These are phyloP conservation scores for Rhinolophus sinicus DNA, from an alignment of 2,113 vertebrate genomes.

Conservation along the genomic window DNA sequence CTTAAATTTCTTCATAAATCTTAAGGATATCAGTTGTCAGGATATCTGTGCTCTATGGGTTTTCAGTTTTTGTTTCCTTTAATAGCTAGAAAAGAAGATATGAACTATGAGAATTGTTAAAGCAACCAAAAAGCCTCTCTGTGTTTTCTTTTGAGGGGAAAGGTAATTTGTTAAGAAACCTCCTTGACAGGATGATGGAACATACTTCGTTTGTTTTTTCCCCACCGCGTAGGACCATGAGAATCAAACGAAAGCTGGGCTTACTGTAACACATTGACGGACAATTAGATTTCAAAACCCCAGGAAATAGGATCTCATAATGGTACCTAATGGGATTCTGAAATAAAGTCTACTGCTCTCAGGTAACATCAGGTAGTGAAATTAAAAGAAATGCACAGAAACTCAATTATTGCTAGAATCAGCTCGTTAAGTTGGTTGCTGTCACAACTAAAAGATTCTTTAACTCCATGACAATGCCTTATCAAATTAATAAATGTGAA, in stretches of 20 bases:
- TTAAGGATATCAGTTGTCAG: slow-evolving; percentile 71
- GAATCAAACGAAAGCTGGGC: slow-evolving; percentile 88
- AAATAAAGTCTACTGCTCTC: slow-evolving; percentile 83
- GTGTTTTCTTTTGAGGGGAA: slow-evolving; percentile 90
- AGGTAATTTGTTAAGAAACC: slow-evolving; percentile 94
- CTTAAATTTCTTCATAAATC: slow-evolving; percentile 75
- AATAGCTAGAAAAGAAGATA: slow-evolving; percentile 85
- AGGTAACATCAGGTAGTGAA: slow-evolving; percentile 81
- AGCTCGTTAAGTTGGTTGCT: slow-evolving; percentile 67
- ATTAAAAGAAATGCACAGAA: slow-evolving; percentile 85
- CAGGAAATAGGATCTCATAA: slow-evolving; percentile 85
- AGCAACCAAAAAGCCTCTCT: slow-evolving; percentile 87
- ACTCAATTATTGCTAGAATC: slow-evolving; percentile 81
- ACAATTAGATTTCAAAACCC: slow-evolving; percentile 87
- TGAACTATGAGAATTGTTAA: slow-evolving; percentile 86
- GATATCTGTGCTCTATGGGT: slow-evolving; percentile 65
- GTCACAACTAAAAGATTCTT: slow-evolving; percentile 76
- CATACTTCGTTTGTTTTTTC: slow-evolving; percentile 88
- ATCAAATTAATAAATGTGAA: slow-evolving; percentile 82
- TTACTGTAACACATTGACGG: slow-evolving; percentile 89
- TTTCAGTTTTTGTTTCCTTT: slow-evolving; percentile 78
- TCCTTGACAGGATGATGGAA: slow-evolving; percentile 95
- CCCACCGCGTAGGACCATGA: slow-evolving; percentile 85
- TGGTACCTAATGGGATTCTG: slow-evolving; percentile 82
- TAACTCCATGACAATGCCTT: slow-evolving; percentile 69